phyloP scores from a whole-genome alignment of 2,888 invertebrate species.

The Oxyscelio sp. region DNA sequence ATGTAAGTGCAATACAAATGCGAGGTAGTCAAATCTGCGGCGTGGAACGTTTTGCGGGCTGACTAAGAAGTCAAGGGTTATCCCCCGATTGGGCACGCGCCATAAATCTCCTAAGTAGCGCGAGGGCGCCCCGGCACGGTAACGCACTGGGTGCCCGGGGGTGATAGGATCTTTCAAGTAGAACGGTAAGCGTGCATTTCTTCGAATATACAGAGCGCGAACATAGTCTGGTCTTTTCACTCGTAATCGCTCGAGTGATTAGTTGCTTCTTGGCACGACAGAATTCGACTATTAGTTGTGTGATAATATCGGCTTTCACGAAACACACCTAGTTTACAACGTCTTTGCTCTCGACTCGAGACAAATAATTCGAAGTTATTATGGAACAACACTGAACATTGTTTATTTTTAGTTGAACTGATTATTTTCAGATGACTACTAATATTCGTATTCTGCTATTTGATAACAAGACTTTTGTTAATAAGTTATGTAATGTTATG shows the following conservation, averaged over 20 bases:
- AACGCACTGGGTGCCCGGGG: slow-evolving; percentile 75
- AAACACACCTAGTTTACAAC: slow-evolving; percentile 56
- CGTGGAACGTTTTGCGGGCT: slow-evolving; percentile 77
- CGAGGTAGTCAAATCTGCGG: slow-evolving; percentile 75
- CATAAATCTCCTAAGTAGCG: slow-evolving; percentile 84
- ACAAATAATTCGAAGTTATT: slow-evolving; percentile 33
- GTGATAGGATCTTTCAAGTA: slow-evolving; percentile 80
- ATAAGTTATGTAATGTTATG: no score
- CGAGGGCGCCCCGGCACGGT: slow-evolving; percentile 79
- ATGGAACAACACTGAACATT: no score
- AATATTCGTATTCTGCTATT: no score
- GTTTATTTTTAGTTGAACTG: no score
- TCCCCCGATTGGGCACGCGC: slow-evolving; percentile 83
- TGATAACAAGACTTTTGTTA: no score
- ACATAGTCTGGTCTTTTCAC: slow-evolving; percentile 69
- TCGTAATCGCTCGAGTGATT: slow-evolving; percentile 83
- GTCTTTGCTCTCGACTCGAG: slow-evolving; percentile 18
- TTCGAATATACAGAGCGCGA: slow-evolving; percentile 71
- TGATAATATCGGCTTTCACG: slow-evolving; percentile 68
- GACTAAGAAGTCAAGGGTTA: slow-evolving; percentile 85
- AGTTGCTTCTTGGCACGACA: slow-evolving; percentile 85
- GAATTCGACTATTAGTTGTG: slow-evolving; percentile 82
- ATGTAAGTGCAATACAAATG: slow-evolving; percentile 59
- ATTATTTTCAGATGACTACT: no score
- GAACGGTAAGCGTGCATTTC: slow-evolving; percentile 79